A percentile compares a stretch with the other conserved stretches of the same genome.
phyloP scores from a whole-genome alignment of 2,888 invertebrate genomes.

The Deroplatys truncata region DNA sequence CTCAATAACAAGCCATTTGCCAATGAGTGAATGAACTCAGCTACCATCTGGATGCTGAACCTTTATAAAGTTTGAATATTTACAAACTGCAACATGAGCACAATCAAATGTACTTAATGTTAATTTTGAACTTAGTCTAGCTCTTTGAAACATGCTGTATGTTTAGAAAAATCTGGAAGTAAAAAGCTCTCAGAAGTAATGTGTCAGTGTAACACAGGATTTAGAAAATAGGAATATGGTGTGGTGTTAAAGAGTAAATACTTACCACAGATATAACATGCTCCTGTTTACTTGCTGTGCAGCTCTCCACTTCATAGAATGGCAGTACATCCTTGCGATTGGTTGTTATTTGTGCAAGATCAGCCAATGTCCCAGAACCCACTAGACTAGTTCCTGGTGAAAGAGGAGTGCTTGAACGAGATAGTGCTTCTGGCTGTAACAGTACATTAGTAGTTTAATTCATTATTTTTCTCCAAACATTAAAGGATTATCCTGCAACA shows the following conservation, averaged over 20 bases:
- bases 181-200: too few relatives aligned
- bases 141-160: too few relatives aligned
- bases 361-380: constrained; percentile 43
- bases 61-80: too few relatives aligned
- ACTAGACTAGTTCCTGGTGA: constrained; percentile 63
- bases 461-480: background rate
- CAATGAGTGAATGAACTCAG: too few relatives aligned
- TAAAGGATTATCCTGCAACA: too few relatives aligned
- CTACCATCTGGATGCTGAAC: too few relatives aligned
- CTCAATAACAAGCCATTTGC: too few relatives aligned
- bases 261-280: constrained; percentile 80
- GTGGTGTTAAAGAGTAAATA: constrained; percentile 12
- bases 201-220: background rate
- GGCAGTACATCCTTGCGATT: constrained; percentile 52
- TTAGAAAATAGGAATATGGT: background rate
- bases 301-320: constrained; percentile 77
- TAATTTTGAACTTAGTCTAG: too few relatives aligned
- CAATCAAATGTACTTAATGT: too few relatives aligned
- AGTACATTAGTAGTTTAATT: background rate
- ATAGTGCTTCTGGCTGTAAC: constrained; percentile 72
- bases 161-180: too few relatives aligned
- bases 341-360: constrained; percentile 48
- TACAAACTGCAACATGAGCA: too few relatives aligned
- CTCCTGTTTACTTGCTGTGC: constrained; percentile 84
- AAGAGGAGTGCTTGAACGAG: constrained; percentile 79